Evolutionary conservation across 1,140 invertebrate genomes (phyloP).

Genomic region (Temnothorax nylanderi): DNA sequence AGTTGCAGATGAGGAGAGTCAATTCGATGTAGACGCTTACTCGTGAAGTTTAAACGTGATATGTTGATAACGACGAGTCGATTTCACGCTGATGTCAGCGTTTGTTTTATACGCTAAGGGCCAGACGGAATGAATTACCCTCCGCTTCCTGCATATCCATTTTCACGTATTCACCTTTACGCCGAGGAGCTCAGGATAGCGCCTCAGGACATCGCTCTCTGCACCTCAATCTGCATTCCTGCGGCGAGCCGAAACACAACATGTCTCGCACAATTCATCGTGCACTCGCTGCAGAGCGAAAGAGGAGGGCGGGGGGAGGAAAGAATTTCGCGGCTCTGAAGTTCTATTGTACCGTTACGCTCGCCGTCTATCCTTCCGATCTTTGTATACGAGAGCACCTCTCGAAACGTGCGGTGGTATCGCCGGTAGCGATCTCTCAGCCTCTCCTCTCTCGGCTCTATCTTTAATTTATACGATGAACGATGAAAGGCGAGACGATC

Average conservation of each 20-base stretch:
- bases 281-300: not conserved
- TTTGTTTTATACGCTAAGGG: not conserved
- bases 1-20: not conserved
- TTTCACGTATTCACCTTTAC: not conserved
- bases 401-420: slow-evolving; percentile 11
- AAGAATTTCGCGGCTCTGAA: slow-evolving; percentile 11
- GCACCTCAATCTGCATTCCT: not conserved
- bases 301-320: not conserved
- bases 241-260: slow-evolving; percentile 3
- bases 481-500: not conserved
- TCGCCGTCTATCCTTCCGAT: slow-evolving; percentile 4
- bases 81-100: slow-evolving; percentile 13
- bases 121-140: not conserved
- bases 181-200: not conserved
- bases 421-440: slow-evolving; percentile 35
- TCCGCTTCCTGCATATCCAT: not conserved
- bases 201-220: not conserved
- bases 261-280: slow-evolving; percentile 25
- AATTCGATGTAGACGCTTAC: not conserved
- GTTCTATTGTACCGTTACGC: slow-evolving; percentile 36
- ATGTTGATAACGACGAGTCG: not conserved
- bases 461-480: slow-evolving; percentile 34
- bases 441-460: not conserved
- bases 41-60: slow-evolving; percentile 6
- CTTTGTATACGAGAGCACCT: slow-evolving; percentile 22